Conservation (phyloP, 35 echinoderm and acorn worm species). For the Ptychodera flava region DNA sequence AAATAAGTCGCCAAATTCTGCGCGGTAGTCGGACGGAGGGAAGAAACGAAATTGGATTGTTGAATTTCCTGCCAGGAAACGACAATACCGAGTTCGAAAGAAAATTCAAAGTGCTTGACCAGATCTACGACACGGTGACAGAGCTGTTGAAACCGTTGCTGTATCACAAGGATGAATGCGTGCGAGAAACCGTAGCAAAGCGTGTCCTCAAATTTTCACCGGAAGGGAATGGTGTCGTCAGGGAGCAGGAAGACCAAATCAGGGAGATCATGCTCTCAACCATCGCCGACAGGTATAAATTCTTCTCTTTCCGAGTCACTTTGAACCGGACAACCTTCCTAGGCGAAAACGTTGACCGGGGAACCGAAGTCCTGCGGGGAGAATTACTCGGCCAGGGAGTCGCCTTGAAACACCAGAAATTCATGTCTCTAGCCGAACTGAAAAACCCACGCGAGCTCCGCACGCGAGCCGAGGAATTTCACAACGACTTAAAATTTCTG, state of each 20-base stretch:
- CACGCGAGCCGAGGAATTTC: background rate
- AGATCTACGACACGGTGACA: background rate
- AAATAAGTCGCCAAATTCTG: no score
- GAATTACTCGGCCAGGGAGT: background rate
- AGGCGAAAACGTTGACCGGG: background rate
- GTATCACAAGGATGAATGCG: background rate
- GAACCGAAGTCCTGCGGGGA: background rate
- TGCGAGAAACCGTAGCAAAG: background rate
- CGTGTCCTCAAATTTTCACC: background rate
- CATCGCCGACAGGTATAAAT: background rate
- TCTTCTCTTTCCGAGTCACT: background rate
- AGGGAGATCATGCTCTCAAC: background rate
- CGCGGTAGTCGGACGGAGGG: no score
- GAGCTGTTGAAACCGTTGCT: background rate
- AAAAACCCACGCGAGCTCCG: background rate
- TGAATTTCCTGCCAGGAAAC: no score
- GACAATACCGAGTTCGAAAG: no score
- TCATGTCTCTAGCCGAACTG: background rate
- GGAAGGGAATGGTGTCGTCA: background rate
- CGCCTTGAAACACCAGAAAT: background rate
- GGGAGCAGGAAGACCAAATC: background rate
- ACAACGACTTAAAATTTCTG: background rate
- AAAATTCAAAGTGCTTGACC: background rate
- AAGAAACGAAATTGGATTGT: no score
- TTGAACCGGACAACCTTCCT: background rate